Evolutionary conservation across 2,113 vertebrate genomes (phyloP).

Genomic region (Melanerpes formicivorus): DNA sequence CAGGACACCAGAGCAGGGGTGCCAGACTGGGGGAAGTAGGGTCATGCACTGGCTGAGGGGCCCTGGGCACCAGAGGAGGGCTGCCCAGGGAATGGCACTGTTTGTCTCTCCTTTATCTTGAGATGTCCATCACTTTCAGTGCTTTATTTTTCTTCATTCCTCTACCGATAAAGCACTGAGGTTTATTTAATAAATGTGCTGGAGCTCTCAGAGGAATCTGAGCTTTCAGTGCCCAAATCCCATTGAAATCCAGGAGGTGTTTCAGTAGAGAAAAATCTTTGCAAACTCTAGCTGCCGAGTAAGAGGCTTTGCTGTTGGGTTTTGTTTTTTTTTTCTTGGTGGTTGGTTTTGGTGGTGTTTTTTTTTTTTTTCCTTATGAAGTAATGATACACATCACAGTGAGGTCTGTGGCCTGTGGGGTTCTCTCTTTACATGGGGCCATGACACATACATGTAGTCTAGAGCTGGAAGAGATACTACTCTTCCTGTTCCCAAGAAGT

Average conservation of each 20-base stretch:
- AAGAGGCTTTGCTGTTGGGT: neutral
- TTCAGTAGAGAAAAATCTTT: neutral
- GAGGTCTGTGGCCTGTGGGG: neutral
- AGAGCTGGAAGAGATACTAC: neutral
- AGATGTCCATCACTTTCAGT: neutral
- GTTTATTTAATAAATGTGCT: neutral
- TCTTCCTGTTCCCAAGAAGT: neutral
- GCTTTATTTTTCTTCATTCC: neutral
- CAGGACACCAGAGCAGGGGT: neutral
- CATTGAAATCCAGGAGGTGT: neutral
- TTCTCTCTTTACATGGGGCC: neutral
- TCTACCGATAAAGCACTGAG: neutral
- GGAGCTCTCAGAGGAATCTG: neutral
- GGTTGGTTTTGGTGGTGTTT: neutral
- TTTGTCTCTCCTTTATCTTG: neutral
- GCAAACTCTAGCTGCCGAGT: neutral
- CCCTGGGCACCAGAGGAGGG: neutral
- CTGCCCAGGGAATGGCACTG: neutral
- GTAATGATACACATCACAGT: neutral
- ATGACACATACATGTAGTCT: accelerated
- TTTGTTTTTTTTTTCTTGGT: too few relatives aligned
- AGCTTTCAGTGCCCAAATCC: neutral
- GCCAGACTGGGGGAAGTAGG: accelerated
- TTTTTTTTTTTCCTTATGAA: accelerated
- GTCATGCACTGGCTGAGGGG: neutral